Evolutionary conservation across 2,113 vertebrate species (phyloP).

Genomic region (Lagopus muta): DNA sequence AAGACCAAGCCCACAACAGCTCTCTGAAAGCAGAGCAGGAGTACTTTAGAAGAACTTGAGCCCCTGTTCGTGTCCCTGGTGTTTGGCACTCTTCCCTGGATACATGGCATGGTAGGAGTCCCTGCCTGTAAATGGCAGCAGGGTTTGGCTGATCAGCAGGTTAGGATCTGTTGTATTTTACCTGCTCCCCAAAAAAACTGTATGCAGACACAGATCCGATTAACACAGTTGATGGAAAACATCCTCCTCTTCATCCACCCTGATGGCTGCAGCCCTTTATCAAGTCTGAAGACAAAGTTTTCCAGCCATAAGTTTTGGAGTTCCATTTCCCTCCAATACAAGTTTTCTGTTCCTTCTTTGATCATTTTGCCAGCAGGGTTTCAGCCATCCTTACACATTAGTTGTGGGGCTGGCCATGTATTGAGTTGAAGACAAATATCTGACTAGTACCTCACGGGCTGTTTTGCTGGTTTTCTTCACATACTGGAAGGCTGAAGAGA

Average conservation of each 20-base stretch:
- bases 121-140: not conserved
- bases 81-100: not conserved
- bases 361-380: slow-evolving; percentile 49
- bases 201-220: slow-evolving; percentile 42
- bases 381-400: slow-evolving; percentile 28
- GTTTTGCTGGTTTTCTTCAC: not conserved
- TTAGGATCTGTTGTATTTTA: slow-evolving; percentile 2
- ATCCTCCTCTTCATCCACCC: slow-evolving; percentile 24
- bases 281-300: slow-evolving; percentile 49
- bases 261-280: slow-evolving; percentile 50
- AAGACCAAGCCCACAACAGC: not conserved
- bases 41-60: not conserved
- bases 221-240: slow-evolving; percentile 50
- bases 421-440: not conserved
- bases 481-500: not conserved
- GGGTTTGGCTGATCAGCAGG: not conserved
- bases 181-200: slow-evolving; percentile 7
- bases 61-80: not conserved
- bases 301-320: slow-evolving; percentile 30
- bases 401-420: not conserved
- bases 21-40: not conserved
- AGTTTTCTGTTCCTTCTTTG: not conserved
- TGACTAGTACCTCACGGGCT: not conserved
- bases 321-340: not conserved
- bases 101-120: not conserved